These are phyloP conservation scores for Scaptomyza tumidula DNA, from an alignment of 2,888 invertebrate genomes.

Conservation along the genomic window DNA sequence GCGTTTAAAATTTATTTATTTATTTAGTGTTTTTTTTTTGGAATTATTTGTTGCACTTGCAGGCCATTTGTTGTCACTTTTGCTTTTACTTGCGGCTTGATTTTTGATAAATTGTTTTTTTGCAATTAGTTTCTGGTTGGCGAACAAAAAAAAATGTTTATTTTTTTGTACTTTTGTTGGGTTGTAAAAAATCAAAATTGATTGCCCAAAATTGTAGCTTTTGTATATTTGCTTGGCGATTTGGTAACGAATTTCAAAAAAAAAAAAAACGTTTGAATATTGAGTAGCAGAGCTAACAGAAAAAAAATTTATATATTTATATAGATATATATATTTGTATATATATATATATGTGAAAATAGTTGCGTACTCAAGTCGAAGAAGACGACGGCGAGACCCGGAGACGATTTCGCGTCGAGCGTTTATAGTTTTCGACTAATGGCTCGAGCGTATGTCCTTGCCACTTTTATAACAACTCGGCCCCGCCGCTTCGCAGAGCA, in stretches of 20 bases:
- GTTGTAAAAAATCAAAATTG: neutral
- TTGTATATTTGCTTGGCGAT: conserved; percentile 13
- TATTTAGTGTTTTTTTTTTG: conserved; percentile 3
- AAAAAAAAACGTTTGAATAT: conserved; percentile 2
- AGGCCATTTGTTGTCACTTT: conserved; percentile 70
- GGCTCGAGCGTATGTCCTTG: conserved; percentile 85
- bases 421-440: conserved; percentile 85
- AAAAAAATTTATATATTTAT: conserved; percentile 12
- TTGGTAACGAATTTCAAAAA: conserved; percentile 23
- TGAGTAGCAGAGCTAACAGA: conserved; percentile 29
- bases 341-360: conserved; percentile 26
- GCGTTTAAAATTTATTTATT: neutral
- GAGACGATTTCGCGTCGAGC: conserved; percentile 83
- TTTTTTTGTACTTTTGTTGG: neutral
- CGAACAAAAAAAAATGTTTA: conserved; percentile 18
- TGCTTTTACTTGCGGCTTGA: conserved; percentile 48
- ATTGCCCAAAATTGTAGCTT: conserved; percentile 16
- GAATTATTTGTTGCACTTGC: conserved; percentile 39
- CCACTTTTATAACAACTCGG: conserved; percentile 85
- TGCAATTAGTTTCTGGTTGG: conserved; percentile 4
- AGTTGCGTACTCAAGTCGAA: conserved; percentile 62
- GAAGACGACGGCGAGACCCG: conserved; percentile 64
- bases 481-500: conserved; percentile 74
- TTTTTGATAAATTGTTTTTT: conserved; percentile 6
- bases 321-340: too few relatives aligned